phyloP scores from a whole-genome alignment of 2,113 vertebrate genomes.

The Excalfactoria chinensis region DNA sequence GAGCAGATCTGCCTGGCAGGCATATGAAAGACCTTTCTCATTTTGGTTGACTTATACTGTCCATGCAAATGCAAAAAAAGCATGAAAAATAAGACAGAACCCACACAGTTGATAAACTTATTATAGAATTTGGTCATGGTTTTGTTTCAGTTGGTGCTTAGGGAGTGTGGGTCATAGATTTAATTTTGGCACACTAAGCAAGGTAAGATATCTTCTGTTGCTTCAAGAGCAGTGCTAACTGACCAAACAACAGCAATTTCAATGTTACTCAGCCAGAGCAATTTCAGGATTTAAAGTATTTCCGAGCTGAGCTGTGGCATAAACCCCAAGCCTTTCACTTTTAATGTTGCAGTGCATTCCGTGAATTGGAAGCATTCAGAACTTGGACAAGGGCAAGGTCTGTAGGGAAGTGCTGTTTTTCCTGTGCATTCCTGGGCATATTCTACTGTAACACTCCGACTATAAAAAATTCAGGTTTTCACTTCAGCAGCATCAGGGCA shows the following conservation, averaged over 20 bases:
- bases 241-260: neutral
- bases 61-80: neutral
- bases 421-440: neutral
- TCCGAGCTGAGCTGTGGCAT: neutral
- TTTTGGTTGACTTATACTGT: neutral
- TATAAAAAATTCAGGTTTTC: neutral
- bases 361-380: constrained; percentile 17
- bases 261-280: neutral
- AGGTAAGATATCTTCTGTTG: neutral
- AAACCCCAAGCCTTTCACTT: neutral
- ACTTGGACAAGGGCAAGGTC: neutral
- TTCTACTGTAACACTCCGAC: neutral
- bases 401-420: constrained; percentile 16
- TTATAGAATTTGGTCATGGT: neutral
- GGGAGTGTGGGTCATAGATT: neutral
- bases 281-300: constrained; percentile 11
- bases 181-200: neutral
- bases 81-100: neutral
- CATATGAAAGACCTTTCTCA: neutral
- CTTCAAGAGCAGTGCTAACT: neutral
- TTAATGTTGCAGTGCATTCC: neutral
- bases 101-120: neutral
- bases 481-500: neutral
- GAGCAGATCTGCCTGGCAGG: neutral
- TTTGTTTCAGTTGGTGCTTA: neutral